Evolutionary conservation across 1,140 invertebrate genomes (phyloP).

Genomic region (Dinothrombium tinctorium): DNA sequence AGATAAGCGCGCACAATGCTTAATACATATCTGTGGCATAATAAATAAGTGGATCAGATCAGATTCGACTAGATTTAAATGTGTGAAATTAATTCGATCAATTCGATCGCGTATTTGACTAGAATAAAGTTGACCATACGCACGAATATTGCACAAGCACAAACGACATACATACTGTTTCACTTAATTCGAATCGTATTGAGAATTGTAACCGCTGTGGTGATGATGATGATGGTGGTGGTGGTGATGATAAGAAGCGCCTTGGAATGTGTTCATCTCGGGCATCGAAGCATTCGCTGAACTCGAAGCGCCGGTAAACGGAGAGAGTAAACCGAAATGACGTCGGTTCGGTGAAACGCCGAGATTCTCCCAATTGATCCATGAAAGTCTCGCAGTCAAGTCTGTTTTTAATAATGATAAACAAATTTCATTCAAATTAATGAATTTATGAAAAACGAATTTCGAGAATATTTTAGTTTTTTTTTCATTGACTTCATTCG

Average conservation of each 20-base stretch:
- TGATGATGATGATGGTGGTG: not conserved
- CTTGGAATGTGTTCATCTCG: not conserved
- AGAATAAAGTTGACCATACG: too few species aligned
- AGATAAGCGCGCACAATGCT: too few species aligned
- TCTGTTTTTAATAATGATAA: constrained; percentile 35
- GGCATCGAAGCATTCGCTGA: not conserved
- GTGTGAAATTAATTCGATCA: too few species aligned
- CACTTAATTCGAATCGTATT: not conserved
- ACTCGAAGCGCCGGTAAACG: too few species aligned
- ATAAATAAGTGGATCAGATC: too few species aligned
- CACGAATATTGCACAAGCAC: too few species aligned
- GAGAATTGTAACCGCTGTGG: not conserved
- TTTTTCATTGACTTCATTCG: too few species aligned
- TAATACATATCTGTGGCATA: too few species aligned
- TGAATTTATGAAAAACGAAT: too few species aligned
- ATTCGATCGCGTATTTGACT: too few species aligned
- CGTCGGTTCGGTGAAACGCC: constrained; percentile 68
- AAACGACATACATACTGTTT: not conserved
- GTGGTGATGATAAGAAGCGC: not conserved
- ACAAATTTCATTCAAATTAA: not conserved
- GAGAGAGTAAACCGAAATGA: constrained; percentile 18
- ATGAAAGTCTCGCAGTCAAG: constrained; percentile 79
- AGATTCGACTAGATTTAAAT: too few species aligned
- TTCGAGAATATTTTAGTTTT: too few species aligned
- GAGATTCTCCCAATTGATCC: constrained; percentile 97